A percentile compares a stretch with the other conserved stretches of the same genome.
Conservation (phyloP, 1,140 invertebrate species). For the Thaumetopoea pityocampa region DNA sequence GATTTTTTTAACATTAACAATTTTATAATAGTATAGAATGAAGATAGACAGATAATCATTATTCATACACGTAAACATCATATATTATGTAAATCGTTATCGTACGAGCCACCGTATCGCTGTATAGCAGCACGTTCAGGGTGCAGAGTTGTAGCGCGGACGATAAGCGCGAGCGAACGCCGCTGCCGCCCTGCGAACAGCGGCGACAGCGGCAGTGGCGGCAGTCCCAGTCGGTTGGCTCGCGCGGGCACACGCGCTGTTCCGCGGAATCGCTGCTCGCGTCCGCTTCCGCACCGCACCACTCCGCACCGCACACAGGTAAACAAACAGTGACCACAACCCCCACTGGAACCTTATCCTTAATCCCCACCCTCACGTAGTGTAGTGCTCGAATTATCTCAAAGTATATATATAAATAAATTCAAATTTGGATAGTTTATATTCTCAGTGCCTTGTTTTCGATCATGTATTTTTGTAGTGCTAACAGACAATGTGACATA, state of each 20-base stretch:
- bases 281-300: conserved; percentile 33
- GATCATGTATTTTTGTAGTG: conserved; percentile 51
- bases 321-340: conserved; percentile 34
- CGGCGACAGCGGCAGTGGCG: conserved; percentile 35
- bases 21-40: too few species aligned
- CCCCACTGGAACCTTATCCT: conserved; percentile 12
- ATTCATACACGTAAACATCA: too few species aligned
- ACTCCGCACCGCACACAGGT: conserved; percentile 40
- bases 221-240: conserved; percentile 60
- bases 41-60: too few species aligned
- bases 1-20: too few species aligned
- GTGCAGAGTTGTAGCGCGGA: conserved; percentile 50
- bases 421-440: conserved; percentile 43
- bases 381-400: conserved; percentile 28
- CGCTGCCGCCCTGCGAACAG: conserved; percentile 26
- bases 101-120: too few species aligned
- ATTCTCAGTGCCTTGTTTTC: conserved; percentile 39
- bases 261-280: conserved; percentile 44
- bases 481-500: conserved; percentile 41
- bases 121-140: conserved; percentile 23
- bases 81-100: conserved; percentile 61
- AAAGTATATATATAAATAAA: conserved; percentile 21
- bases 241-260: conserved; percentile 55
- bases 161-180: conserved; percentile 61
- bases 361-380: conserved; percentile 2